Base-by-base conservation (phyloP, 2,888 invertebrate species). In the Oligia strigilis region DNA sequence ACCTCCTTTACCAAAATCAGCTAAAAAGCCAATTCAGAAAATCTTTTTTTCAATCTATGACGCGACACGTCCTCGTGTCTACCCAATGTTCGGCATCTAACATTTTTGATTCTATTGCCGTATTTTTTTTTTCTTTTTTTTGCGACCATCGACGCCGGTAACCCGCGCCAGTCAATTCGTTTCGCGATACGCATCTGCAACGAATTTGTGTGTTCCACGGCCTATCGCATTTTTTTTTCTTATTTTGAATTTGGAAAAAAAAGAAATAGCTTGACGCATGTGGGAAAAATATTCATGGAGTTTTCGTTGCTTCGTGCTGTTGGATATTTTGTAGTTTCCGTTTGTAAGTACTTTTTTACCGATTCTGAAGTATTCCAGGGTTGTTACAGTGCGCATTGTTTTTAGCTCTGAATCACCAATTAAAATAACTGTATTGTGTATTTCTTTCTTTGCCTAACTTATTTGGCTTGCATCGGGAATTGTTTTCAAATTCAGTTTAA, bases 91-190 rank as follows among this genome's bases (percentile, higher is more conserved):
- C 87, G 82, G 60, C 79, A 86, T 89, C 90, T 89, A 90, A 91
- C 90, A 92, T 93, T 93, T 92, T 92, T 92, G 91, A 91, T 92
- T 91, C 89, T 78, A 88, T 91, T 91, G 82, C 87, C 77, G 73
- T 72, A 40, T 81, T 81, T 84, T 82, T 82, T 83, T 85, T 64
- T 2, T 19, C 0, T 11, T 89, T 88, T 91, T 89, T 88, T 90
- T 80, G 83, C 80, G 81, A 81, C 81, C 77, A 83, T 90, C 89
- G 89, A 84, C 89, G 87, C 90, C 86, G 88, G 92, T 92, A 91
- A 90, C 93, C 92, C 90, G 89, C 89, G 86, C 90, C 90, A 92
- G 93, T 94, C 93, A 93, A 93, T 95, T 95, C 92, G 94, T 94
- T 95, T 91, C 92, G 89, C 88, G 88, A 89, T 90, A 91, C 92